Base-by-base conservation (phyloP, 2,888 invertebrate species). In the Lumbricus terrestris region DNA sequence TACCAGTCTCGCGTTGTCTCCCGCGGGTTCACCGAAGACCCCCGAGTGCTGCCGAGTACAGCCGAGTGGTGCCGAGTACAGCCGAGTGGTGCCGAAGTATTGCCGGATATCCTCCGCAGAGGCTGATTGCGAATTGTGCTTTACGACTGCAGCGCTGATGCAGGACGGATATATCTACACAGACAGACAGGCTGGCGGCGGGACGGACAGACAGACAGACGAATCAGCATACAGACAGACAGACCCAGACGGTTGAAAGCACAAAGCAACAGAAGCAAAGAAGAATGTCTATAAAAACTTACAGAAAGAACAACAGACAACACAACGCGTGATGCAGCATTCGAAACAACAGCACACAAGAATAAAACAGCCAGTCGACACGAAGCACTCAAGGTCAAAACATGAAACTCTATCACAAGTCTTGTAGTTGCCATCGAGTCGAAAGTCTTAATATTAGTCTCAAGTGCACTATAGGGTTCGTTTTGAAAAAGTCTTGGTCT, bases 91-190 rank as follows among this genome's bases (percentile, higher is more conserved):
- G 54, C 5, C 69, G 69, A 69, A 69, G 69, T 69, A n/a, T 69
- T n/a, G 11, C 69, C 29, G 29, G 69, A n/a, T 29, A n/a, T 69
- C 69, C 69, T 69, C 69, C 69, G 69, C 69, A 1, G 69, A 29
- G 69, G 69, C 69, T 69, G 69, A 69, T 69, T 69, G 69, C 69
- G 69, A 69, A 69, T n/a, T 69, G 69, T 69, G 69, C n/a, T 69
- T 69, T 69, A 69, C n/a, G 69, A n/a, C n/a, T n/a, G n/a, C n/a
- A n/a, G 29, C n/a, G 69, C 29, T 69, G 69, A 69, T 69, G 69
- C n/a, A 69, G n/a, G 29, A 29, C 69, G n/a, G 47, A 47, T 23
- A 47, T 20, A 47, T 23, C 20, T 1, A 23, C 20, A 47, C 47
- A 47, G 47, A 47, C 47, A 47, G 47, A 47, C 47, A 23, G 47